Conservation (phyloP, 2,797 vertebrate genomes). For the Sebastes ruberrimus region DNA sequence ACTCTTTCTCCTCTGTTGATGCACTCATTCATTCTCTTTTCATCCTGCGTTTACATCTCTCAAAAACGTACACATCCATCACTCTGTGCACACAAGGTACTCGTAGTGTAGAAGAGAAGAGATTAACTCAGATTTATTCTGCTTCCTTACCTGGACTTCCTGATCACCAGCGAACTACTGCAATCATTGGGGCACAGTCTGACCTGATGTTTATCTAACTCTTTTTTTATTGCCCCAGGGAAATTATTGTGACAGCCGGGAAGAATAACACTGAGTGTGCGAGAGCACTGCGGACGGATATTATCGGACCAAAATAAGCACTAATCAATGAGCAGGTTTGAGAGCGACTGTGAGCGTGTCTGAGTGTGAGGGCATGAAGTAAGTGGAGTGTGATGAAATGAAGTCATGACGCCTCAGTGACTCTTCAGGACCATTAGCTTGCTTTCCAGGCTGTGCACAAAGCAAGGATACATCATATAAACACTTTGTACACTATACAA, state of each 20-base stretch:
- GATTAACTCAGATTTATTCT: neutral
- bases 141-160: neutral
- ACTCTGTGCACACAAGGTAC: neutral
- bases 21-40: conserved; percentile 3
- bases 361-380: conserved; percentile 5
- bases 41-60: neutral
- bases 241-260: neutral
- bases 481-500: neutral
- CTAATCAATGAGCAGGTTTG: conserved; percentile 7
- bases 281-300: neutral
- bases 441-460: neutral
- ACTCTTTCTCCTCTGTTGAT: neutral
- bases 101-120: neutral
- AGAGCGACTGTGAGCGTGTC: neutral
- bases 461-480: neutral
- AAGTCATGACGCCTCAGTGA: conserved; percentile 28
- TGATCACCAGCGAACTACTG: neutral
- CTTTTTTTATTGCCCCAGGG: neutral
- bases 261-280: neutral
- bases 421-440: conserved; percentile 48
- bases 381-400: conserved; percentile 35
- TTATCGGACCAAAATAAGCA: neutral
- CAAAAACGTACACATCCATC: neutral
- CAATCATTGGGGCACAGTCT: neutral
- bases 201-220: conserved; percentile 1